Evolutionary conservation across 2,888 invertebrate species (phyloP), one percentile per base, ranked within the genome.

Genomic region (Elegia similella): DNA sequence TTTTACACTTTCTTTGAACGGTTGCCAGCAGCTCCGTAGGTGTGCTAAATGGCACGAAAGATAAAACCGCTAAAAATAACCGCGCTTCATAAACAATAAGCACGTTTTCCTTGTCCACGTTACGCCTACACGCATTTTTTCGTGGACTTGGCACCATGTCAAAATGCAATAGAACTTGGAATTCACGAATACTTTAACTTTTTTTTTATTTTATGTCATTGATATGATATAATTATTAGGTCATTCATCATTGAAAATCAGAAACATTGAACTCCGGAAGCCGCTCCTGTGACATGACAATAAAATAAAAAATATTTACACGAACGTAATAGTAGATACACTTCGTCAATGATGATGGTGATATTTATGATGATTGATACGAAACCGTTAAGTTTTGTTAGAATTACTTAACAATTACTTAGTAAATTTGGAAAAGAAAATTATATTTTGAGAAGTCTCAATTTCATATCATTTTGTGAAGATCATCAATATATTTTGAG

Each of bases 21-120:
- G 56, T 66, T 89, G 90, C 90, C 90, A 89, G 80, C 75, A 62
- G 48, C 48, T 17, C 66, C 75, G 89, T 88, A 85, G 88, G 90
- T 82, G 89, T 82, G 76, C 79, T 69, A 75, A 75, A 86, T 84
- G 87, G 88, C 76, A 73, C 78, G 88, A 84, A 84, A 91, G 89
- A 89, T 88, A 88, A 86, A 82, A 82, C 85, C 80, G 74, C 86
- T 78, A 76, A 80, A 91, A 88, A 91, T 90, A 91, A 79, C 72
- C 64, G 73, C 50, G 68, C 75, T 79, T 82, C 85, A 80, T 88
- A 90, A 91, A 91, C 90, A 90, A 90, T 88, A 79, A 76, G 73
- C 81, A 78, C 73, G 82, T 75, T 81, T 76, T 70, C 69, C 74
- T 69, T 69, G 72, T 75, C 70, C 74, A 72, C 70, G 65, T 70